Conservation (phyloP, 2,797 vertebrate species). For the Periophthalmus magnuspinnatus region DNA sequence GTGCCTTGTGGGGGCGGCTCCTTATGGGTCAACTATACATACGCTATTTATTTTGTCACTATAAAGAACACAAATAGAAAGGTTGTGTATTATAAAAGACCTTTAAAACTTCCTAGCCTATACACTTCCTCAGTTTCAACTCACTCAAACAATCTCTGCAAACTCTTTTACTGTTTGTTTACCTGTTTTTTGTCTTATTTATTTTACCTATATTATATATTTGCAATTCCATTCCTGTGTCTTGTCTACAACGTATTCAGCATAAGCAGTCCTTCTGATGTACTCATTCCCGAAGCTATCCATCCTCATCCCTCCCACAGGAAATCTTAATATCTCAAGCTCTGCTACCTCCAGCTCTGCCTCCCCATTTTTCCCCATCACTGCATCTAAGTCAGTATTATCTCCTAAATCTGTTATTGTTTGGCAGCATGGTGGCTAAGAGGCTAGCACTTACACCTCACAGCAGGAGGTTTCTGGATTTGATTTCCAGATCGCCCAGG, state of each 20-base stretch:
- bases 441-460: no score
- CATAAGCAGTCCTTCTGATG: neutral
- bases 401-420: neutral
- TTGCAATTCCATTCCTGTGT: neutral
- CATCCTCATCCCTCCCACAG: neutral
- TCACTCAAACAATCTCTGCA: neutral
- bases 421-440: no score
- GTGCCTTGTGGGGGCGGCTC: slow-evolving; percentile 17
- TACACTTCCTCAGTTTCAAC: neutral
- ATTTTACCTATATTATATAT: neutral
- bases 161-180: neutral
- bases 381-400: neutral
- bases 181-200: neutral
- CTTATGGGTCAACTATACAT: slow-evolving; percentile 14
- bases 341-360: neutral
- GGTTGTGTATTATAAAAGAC: neutral
- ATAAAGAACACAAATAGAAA: neutral
- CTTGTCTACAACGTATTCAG: neutral
- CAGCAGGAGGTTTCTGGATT: no score
- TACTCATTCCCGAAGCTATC: neutral
- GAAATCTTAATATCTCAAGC: neutral
- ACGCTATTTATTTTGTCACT: neutral
- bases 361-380: neutral
- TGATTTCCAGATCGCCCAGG: no score
- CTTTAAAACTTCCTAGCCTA: neutral